phyloP scores from a whole-genome alignment of 2,888 invertebrate species.

The Agrotis segetum region DNA sequence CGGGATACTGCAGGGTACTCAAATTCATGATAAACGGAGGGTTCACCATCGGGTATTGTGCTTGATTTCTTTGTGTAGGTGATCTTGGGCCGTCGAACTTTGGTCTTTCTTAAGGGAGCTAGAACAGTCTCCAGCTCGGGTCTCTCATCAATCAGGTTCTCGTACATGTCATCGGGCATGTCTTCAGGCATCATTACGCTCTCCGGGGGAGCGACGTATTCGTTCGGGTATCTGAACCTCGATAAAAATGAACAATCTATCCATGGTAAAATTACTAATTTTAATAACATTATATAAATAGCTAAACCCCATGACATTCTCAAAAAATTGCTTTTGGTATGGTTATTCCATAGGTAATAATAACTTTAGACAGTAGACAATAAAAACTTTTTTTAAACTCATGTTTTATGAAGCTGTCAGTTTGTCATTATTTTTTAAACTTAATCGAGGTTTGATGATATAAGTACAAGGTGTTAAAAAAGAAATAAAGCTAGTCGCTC shows the following conservation, averaged over 20 bases:
- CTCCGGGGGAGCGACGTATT: constrained; percentile 15
- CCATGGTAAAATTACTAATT: constrained; percentile 2
- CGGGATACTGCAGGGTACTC: not conserved
- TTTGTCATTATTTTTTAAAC: not conserved
- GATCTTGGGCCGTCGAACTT: not conserved
- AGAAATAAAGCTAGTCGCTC: not conserved
- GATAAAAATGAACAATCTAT: constrained; percentile 32
- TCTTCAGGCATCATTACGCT: constrained; percentile 14
- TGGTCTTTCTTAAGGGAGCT: constrained; percentile 7
- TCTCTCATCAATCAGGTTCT: constrained; percentile 12
- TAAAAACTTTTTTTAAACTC: not conserved
- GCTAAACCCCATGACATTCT: not conserved
- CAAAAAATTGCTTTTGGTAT: not conserved
- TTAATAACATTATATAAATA: constrained; percentile 11
- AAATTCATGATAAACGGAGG: constrained; percentile 21
- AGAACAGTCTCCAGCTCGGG: constrained; percentile 19
- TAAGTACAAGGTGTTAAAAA: not conserved
- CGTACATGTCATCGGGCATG: constrained; percentile 17
- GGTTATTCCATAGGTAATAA: not conserved
- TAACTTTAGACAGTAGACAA: not conserved
- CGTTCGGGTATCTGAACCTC: constrained; percentile 20
- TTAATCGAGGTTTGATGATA: not conserved
- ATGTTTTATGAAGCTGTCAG: not conserved
- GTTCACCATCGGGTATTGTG: not conserved
- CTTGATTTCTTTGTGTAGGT: not conserved